Evolutionary conservation across 1,140 invertebrate species (phyloP).

Genomic region (Lepidurus apus): DNA sequence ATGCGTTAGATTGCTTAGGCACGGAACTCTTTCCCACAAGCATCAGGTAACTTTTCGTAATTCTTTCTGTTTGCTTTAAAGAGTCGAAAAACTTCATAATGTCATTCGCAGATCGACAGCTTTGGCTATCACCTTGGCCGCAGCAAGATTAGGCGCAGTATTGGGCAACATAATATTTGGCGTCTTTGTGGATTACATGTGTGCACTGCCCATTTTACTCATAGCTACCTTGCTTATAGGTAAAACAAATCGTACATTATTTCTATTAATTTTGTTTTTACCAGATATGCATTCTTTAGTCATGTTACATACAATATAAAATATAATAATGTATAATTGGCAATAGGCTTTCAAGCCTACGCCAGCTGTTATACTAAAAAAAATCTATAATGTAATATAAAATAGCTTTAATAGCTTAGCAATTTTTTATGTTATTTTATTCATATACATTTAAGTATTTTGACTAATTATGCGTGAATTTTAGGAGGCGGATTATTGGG

Average conservation of each 20-base stretch:
- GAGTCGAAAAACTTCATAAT: neutral
- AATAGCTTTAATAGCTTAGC: no score
- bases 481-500: slow-evolving; percentile 71
- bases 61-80: neutral
- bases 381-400: no score
- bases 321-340: no score
- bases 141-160: slow-evolving; percentile 73
- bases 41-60: slow-evolving; percentile 52
- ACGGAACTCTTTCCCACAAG: slow-evolving; percentile 85
- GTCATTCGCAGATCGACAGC: slow-evolving; percentile 62
- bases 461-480: slow-evolving; percentile 37
- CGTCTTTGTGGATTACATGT: slow-evolving; percentile 69
- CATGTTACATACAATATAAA: no score
- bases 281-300: no score
- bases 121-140: slow-evolving; percentile 79
- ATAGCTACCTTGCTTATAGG: slow-evolving; percentile 51
- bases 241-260: slow-evolving; percentile 11
- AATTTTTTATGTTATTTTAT: neutral
- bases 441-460: neutral
- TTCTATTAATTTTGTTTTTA: neutral
- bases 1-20: slow-evolving; percentile 77
- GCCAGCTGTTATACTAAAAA: no score
- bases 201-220: slow-evolving; percentile 77
- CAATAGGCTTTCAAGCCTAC: no score
- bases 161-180: slow-evolving; percentile 82